Percentiles rank a stretch among this genome's conserved stretches.
These are phyloP conservation scores for Liasis olivaceus DNA, from an alignment of 2,797 vertebrate genomes.

Conservation along the genomic window DNA sequence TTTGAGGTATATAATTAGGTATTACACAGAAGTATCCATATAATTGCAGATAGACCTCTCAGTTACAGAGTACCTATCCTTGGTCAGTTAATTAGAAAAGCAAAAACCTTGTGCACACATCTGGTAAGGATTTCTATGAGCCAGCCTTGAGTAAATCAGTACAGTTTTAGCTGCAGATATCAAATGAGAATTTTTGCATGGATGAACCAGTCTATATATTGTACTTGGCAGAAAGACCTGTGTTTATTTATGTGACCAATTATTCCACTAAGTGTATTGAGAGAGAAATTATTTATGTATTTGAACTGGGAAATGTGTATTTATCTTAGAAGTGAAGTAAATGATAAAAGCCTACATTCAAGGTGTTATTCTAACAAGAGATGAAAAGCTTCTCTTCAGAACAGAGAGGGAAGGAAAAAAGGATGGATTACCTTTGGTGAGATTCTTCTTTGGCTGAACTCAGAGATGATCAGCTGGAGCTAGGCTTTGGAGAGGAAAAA, in stretches of 20 bases:
- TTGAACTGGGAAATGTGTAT: background rate
- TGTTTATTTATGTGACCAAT: accelerated
- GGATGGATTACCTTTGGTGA: background rate
- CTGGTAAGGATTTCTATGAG: background rate
- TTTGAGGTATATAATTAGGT: background rate
- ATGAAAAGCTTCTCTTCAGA: constrained; percentile 25
- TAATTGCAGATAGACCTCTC: background rate
- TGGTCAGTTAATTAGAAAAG: background rate
- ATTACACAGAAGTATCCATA: background rate
- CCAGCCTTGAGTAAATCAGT: background rate
- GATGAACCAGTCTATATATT: background rate
- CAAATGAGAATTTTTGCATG: background rate
- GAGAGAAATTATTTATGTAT: constrained; percentile 18
- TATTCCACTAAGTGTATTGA: background rate
- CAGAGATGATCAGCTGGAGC: background rate
- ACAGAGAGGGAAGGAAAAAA: background rate
- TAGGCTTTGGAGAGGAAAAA: background rate
- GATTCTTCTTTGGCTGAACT: constrained; percentile 26
- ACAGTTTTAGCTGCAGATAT: background rate
- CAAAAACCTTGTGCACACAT: background rate
- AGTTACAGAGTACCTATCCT: background rate
- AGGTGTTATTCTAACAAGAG: constrained; percentile 15
- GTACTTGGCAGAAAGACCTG: background rate
- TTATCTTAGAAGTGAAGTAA: background rate
- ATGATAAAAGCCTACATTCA: background rate